phyloP scores from a whole-genome alignment of 2,888 invertebrate species.

The Physocephala rufipes region DNA sequence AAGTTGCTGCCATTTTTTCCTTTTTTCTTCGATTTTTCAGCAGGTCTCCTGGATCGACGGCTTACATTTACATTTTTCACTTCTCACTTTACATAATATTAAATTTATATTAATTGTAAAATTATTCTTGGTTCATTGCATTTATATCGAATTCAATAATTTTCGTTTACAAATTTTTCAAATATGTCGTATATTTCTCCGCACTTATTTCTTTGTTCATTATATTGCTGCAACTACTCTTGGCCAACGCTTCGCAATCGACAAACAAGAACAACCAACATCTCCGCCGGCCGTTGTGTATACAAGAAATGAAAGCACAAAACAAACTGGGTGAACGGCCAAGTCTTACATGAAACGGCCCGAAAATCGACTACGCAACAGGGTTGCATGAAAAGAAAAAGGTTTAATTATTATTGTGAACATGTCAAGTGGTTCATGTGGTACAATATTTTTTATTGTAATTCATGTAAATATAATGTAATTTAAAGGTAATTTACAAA shows the following conservation, averaged over 20 bases:
- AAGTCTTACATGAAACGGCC: neutral
- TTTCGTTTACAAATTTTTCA: neutral
- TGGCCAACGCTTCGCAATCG: neutral
- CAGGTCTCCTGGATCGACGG: neutral
- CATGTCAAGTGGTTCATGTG: neutral
- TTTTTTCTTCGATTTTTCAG: constrained; percentile 18
- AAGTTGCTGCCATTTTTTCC: constrained; percentile 24
- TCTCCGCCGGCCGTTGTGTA: constrained; percentile 16
- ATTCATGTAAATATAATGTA: no score
- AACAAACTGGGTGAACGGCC: constrained; percentile 20
- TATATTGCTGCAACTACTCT: constrained; percentile 5
- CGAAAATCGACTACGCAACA: neutral
- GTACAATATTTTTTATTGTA: neutral
- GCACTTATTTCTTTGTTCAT: no score
- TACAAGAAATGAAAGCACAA: constrained; percentile 32
- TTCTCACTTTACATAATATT: neutral
- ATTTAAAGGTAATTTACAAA: no score
- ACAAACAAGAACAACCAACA: constrained; percentile 6
- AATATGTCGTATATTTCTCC: neutral
- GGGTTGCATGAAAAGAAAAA: neutral
- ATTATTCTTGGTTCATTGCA: neutral
- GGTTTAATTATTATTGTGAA: neutral
- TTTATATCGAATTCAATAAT: no score
- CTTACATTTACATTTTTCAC: constrained; percentile 4
- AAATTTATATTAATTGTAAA: neutral